These are phyloP conservation scores for Dipodomys stephensi DNA, from an alignment of 2,113 vertebrate species.

Conservation along the genomic window DNA sequence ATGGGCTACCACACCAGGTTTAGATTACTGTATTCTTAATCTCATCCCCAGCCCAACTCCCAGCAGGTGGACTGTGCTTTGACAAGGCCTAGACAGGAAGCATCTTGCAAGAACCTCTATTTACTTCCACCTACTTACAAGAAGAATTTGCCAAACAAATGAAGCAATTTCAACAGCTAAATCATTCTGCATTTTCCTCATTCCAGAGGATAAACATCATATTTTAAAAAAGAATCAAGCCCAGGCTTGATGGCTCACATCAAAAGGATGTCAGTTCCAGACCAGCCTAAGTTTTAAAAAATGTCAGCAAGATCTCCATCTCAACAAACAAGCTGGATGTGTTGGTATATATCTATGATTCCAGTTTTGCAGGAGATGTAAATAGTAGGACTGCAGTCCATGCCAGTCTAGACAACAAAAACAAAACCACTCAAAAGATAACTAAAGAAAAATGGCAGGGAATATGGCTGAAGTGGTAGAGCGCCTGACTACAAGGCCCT, in stretches of 20 bases:
- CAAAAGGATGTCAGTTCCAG: no score
- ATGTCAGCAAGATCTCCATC: no score
- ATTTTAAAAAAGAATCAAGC: no score
- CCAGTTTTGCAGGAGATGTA: no score
- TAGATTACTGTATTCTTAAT: background rate
- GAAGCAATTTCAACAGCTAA: constrained; percentile 46
- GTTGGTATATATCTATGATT: no score
- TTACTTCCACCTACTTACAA: constrained; percentile 48
- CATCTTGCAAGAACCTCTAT: background rate
- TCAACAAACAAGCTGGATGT: no score
- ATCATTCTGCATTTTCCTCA: background rate
- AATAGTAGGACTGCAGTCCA: no score
- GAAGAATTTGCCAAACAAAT: constrained; percentile 66
- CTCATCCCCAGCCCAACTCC: background rate
- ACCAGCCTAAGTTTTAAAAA: no score
- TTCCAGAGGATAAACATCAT: background rate
- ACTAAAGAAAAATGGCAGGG: background rate
- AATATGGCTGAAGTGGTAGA: background rate
- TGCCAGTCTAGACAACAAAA: no score
- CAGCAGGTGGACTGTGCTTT: background rate
- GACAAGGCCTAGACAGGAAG: constrained; percentile 17
- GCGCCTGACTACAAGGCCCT: background rate
- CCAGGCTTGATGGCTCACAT: no score
- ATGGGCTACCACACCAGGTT: background rate
- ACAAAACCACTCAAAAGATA: no score